Percentiles rank a stretch among this genome's conserved stretches.
Conservation (phyloP, 2,888 invertebrate genomes). For the Philereme transversata region DNA sequence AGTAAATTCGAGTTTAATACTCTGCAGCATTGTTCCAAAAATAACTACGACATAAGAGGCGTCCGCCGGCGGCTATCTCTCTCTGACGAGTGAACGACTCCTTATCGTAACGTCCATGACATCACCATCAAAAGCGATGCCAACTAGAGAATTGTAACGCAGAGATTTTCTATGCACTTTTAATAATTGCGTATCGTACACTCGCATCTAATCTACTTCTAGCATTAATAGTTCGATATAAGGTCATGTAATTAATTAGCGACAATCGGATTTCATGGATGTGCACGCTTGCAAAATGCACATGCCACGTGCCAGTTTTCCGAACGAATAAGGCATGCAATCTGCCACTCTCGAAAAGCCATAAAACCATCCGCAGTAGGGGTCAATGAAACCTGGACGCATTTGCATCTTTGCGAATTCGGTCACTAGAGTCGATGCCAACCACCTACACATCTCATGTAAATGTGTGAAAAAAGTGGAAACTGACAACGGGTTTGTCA, state of each 20-base stretch:
- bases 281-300: background rate
- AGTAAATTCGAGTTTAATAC: slow-evolving; percentile 54
- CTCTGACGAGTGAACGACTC: slow-evolving; percentile 72
- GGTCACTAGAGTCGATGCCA: slow-evolving; percentile 38
- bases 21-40: slow-evolving; percentile 67
- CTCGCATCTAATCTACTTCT: background rate
- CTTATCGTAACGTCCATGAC: slow-evolving; percentile 70
- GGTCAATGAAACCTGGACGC: slow-evolving; percentile 56
- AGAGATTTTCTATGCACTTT: slow-evolving; percentile 42
- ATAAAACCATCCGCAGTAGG: slow-evolving; percentile 32
- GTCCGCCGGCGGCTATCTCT: slow-evolving; percentile 50
- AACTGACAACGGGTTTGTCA: slow-evolving; percentile 29
- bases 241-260: background rate
- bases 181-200: slow-evolving; percentile 40
- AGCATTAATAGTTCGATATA: background rate
- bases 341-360: slow-evolving; percentile 9
- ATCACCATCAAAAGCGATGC: slow-evolving; percentile 60
- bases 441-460: slow-evolving; percentile 33
- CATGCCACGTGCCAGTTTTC: background rate
- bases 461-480: slow-evolving; percentile 21
- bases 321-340: background rate
- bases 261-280: background rate
- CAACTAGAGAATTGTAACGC: slow-evolving; percentile 57
- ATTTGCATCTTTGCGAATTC: slow-evolving; percentile 42
- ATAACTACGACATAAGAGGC: slow-evolving; percentile 54